phyloP scores from a whole-genome alignment of 1,140 invertebrate genomes.

The Euura lappo region DNA sequence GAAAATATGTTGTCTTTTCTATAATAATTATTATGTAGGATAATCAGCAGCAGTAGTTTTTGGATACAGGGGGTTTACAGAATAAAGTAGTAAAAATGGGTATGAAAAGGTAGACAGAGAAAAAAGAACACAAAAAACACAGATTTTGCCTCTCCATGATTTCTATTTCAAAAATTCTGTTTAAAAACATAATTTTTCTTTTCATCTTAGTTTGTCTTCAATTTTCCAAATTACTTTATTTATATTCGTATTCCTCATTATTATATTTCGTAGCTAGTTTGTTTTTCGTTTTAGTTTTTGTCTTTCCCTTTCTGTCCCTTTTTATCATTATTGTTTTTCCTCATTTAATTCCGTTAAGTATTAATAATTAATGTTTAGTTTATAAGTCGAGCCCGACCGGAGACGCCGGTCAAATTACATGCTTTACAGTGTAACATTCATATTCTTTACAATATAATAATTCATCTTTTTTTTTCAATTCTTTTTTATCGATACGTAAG shows the following conservation, averaged over 20 bases:
- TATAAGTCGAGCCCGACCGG: constrained; percentile 52
- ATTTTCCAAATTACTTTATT: too few species aligned
- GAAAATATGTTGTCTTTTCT: constrained; percentile 7
- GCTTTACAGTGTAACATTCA: constrained; percentile 55
- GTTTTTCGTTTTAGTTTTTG: constrained; percentile 43
- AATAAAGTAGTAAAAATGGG: too few species aligned
- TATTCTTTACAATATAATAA: constrained; percentile 48
- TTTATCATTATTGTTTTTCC: constrained; percentile 44
- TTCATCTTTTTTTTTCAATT: too few species aligned
- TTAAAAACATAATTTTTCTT: constrained; percentile 57
- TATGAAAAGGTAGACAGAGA: background rate
- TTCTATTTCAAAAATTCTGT: constrained; percentile 61
- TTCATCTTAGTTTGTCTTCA: too few species aligned
- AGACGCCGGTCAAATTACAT: constrained; percentile 46
- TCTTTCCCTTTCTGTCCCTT: constrained; percentile 24
- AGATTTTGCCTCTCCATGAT: constrained; percentile 55
- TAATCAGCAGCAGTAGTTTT: background rate
- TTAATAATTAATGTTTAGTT: constrained; percentile 47
- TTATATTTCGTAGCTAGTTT: constrained; percentile 29
- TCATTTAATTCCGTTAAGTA: constrained; percentile 43
- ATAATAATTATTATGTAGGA: background rate
- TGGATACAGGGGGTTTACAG: background rate
- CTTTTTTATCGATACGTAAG: constrained; percentile 49
- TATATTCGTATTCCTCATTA: constrained; percentile 57
- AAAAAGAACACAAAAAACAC: constrained; percentile 29